Percentiles rank a stretch among this genome's conserved stretches.
Evolutionary conservation across 2,797 vertebrate species (phyloP).

Genomic region (Sebastes melanostomus): DNA sequence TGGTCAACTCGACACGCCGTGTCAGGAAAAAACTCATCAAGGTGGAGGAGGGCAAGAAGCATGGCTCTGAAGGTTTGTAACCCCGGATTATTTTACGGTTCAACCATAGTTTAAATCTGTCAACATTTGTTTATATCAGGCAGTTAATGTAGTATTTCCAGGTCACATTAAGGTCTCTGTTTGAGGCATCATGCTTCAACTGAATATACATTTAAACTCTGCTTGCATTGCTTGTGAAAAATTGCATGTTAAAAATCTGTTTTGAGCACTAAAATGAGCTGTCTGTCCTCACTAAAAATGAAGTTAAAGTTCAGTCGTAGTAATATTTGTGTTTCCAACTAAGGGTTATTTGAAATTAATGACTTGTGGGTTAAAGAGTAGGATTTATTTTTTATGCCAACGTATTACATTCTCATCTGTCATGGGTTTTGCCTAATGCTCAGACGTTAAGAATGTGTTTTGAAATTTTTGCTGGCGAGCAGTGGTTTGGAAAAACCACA

Average conservation of each 20-base stretch:
- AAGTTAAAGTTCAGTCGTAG: neutral
- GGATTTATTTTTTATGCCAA: neutral
- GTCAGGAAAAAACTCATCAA: constrained; percentile 97
- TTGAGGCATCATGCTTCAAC: neutral
- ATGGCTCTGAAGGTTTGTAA: constrained; percentile 89
- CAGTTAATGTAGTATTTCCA: neutral
- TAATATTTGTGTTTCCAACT: neutral
- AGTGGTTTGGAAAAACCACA: constrained; percentile 31
- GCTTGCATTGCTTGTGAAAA: neutral
- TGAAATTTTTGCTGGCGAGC: constrained; percentile 15
- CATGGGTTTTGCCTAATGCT: constrained; percentile 32
- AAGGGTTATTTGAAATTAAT: neutral
- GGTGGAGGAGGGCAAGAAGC: constrained; percentile 96
- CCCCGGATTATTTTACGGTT: neutral
- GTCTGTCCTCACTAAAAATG: neutral
- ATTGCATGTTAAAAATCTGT: neutral
- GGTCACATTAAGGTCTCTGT: neutral
- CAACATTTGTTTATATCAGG: neutral
- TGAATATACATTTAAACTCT: neutral
- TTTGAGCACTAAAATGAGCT: neutral
- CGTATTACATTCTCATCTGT: neutral
- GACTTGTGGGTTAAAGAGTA: neutral
- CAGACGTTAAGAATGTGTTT: constrained; percentile 47
- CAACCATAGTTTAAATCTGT: neutral
- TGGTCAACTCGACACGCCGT: constrained; percentile 97